Evolutionary conservation across 1,140 invertebrate genomes (phyloP), one percentile per base, ranked within the genome.

Genomic region (Nautilus pompilius): DNA sequence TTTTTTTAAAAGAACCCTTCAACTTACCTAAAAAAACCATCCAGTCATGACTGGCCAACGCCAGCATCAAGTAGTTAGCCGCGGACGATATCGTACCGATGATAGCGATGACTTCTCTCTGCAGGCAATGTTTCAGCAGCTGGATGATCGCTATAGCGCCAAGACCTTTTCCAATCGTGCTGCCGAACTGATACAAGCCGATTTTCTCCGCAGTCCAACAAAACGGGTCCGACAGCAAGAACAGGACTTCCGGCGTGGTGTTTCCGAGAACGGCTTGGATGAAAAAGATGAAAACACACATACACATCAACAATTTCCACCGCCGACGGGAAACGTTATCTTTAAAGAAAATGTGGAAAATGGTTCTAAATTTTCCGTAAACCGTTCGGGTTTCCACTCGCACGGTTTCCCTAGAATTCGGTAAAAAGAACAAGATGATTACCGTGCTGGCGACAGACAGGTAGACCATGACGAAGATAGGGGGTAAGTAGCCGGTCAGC

Each of bases 21-120:
- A n/a, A 45, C 57, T 60, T 28, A 60, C 58, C 28, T 22, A 20
- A 10, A 48, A 49, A 60, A 24, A 60, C 30, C 45, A 60, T 30
- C 15, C 17, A 28, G 22, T 24, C 34, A 1, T 10, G 48, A n/a
- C 10, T 13, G 17, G 58, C 36, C 45, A 60, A 22, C 6, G 45
- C 58, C 17, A 32, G 26, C 6, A 60, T 26, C 0, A 49, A 24
- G 20, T 26, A 29, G 1, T 26, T 26, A 6, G 36, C 58, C 28
- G 30, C 28, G 30, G 26, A n/a, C 0, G 46, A 48, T 29, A 51
- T 8, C 1, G 26, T 6, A 17, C 34, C 30, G 45, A 49, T 6
- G 10, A 51, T 28, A 5, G n/a, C 36, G 3, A 60, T 60, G 6
- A 51, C 46, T 13, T 41, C 6, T 17, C 51, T 48, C n/a, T 24